Conservation (phyloP, 1,140 invertebrate species). For the Mycetomoellerius zeteki region DNA sequence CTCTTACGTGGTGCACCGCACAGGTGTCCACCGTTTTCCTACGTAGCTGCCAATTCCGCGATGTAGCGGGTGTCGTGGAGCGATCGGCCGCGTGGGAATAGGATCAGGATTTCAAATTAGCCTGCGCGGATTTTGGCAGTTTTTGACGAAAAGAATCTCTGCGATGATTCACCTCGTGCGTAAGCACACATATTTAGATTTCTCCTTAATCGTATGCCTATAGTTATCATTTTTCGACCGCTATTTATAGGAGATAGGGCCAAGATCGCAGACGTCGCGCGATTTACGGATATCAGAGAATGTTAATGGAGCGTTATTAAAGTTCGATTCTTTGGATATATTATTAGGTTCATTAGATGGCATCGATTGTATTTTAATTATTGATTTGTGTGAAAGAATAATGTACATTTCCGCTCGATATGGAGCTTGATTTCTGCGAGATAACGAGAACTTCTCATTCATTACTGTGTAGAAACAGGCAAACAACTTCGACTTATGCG, state of each 20-base stretch:
- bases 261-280: neutral
- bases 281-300: neutral
- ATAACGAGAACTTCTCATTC: neutral
- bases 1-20: slow-evolving; percentile 74
- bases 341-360: neutral
- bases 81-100: slow-evolving; percentile 27
- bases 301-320: neutral
- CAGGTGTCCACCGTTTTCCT: slow-evolving; percentile 77
- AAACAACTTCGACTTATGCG: slow-evolving; percentile 38
- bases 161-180: slow-evolving; percentile 26
- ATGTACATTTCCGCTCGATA: neutral
- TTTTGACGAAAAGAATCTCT: slow-evolving; percentile 7
- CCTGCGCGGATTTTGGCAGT: slow-evolving; percentile 45
- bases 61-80: slow-evolving; percentile 69
- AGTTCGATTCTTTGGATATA: neutral
- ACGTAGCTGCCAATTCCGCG: slow-evolving; percentile 71
- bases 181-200: slow-evolving; percentile 20
- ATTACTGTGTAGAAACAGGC: slow-evolving; percentile 8
- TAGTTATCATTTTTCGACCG: neutral
- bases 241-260: neutral
- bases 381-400: neutral
- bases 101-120: slow-evolving; percentile 3
- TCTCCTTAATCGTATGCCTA: neutral
- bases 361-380: neutral
- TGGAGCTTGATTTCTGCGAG: too few relatives aligned